Conservation (phyloP, 2,797 vertebrate genomes). For the Odontamblyopus lacepedii region DNA sequence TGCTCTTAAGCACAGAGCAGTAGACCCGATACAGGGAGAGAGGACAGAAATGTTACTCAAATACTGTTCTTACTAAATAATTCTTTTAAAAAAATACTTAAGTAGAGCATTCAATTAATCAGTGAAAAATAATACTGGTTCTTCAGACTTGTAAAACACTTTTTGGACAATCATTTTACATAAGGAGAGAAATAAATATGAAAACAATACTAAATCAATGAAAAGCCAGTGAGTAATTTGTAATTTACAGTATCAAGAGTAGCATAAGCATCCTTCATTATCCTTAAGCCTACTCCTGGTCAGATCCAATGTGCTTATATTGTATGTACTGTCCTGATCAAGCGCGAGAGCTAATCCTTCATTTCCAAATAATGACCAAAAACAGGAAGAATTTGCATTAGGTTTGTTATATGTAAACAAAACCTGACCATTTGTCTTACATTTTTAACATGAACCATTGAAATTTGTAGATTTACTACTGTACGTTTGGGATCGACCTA, state of each 20-base stretch:
- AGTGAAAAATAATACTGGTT: neutral
- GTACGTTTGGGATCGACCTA: too few relatives aligned
- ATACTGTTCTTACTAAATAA: neutral
- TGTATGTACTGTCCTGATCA: neutral
- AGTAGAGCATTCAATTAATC: neutral
- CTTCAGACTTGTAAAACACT: neutral
- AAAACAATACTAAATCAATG: neutral
- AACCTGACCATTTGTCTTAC: too few relatives aligned
- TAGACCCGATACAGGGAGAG: conserved; percentile 52
- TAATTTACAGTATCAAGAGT: too few relatives aligned
- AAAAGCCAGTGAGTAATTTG: neutral
- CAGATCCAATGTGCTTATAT: neutral
- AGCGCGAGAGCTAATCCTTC: neutral
- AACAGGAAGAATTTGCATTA: neutral
- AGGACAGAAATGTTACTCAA: neutral
- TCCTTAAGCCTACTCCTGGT: neutral
- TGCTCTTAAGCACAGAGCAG: conserved; percentile 61
- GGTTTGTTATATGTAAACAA: too few relatives aligned
- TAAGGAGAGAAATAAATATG: neutral
- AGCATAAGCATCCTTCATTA: too few relatives aligned
- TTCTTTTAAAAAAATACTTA: neutral
- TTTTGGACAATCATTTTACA: neutral
- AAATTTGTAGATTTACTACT: too few relatives aligned
- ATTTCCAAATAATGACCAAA: neutral
- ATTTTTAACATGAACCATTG: too few relatives aligned